Conservation (phyloP, 2,888 invertebrate genomes). For the Eristalis arbustorum region DNA sequence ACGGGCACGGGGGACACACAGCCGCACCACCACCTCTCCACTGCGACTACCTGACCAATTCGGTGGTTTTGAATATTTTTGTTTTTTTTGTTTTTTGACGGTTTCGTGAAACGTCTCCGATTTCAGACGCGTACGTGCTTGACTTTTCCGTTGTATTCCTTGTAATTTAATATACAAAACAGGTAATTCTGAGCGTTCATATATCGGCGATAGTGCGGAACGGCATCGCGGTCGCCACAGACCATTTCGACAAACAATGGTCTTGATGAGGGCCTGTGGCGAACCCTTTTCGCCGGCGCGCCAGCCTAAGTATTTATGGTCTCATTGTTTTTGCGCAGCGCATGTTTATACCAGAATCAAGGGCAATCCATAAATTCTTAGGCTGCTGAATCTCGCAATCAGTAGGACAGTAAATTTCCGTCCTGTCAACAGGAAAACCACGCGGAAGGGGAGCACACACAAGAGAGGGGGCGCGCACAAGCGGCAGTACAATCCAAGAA, state of each 20-base stretch:
- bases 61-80: slow-evolving; percentile 27
- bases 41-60: slow-evolving; percentile 45
- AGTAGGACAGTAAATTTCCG: slow-evolving; percentile 57
- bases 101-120: slow-evolving; percentile 28
- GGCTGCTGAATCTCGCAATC: slow-evolving; percentile 31
- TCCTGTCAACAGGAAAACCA: slow-evolving; percentile 46
- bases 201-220: slow-evolving; percentile 54
- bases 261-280: slow-evolving; percentile 28
- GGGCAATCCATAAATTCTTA: slow-evolving; percentile 64
- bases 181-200: slow-evolving; percentile 59
- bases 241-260: not conserved
- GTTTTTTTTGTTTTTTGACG: slow-evolving; percentile 1
- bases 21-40: not conserved
- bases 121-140: slow-evolving; percentile 65
- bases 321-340: not conserved
- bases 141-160: slow-evolving; percentile 41
- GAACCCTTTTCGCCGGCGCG: slow-evolving; percentile 24
- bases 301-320: not conserved
- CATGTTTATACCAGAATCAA: slow-evolving; percentile 14
- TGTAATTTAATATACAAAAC: slow-evolving; percentile 64
- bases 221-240: slow-evolving; percentile 27
- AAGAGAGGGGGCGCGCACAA: no score
- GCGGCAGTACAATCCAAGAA: not conserved
- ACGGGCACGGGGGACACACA: slow-evolving; percentile 2
- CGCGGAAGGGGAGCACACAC: not conserved